Conservation (phyloP, 2,888 invertebrate genomes). For the Leptinotarsa tumamoca region DNA sequence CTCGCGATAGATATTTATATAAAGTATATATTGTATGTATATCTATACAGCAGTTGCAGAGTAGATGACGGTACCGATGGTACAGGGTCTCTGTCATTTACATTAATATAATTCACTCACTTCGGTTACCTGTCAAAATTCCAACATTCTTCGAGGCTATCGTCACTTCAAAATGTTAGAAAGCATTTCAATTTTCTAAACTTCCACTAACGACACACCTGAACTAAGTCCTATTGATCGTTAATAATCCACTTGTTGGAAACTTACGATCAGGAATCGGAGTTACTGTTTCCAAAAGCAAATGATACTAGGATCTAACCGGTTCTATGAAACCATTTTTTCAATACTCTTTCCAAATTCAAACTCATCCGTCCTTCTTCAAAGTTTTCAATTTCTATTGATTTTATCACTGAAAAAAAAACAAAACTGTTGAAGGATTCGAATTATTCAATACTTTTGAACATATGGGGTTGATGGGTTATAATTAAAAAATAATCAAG, state of each 20-base stretch:
- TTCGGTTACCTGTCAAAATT: conserved; percentile 50
- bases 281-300: too few species aligned
- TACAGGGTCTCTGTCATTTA: conserved; percentile 57
- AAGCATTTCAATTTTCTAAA: background rate
- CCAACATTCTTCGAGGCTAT: conserved; percentile 6
- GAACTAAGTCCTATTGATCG: background rate
- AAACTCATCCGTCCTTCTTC: conserved; percentile 42
- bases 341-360: conserved; percentile 32
- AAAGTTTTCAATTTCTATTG: conserved; percentile 23
- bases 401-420: conserved; percentile 17
- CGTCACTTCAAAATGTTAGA: background rate
- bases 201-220: background rate
- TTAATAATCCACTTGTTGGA: background rate
- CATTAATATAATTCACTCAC: conserved; percentile 52
- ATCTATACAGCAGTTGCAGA: conserved; percentile 62
- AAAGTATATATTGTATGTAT: conserved; percentile 57
- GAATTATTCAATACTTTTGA: background rate
- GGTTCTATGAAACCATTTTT: background rate
- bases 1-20: conserved; percentile 63
- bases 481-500: too few species aligned
- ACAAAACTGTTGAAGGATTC: conserved; percentile 21
- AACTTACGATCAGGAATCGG: too few species aligned
- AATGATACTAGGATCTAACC: too few species aligned
- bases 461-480: too few species aligned
- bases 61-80: conserved; percentile 56